Base-by-base conservation (phyloP, 2,888 invertebrate species). In the Argynnis bischoffii region DNA sequence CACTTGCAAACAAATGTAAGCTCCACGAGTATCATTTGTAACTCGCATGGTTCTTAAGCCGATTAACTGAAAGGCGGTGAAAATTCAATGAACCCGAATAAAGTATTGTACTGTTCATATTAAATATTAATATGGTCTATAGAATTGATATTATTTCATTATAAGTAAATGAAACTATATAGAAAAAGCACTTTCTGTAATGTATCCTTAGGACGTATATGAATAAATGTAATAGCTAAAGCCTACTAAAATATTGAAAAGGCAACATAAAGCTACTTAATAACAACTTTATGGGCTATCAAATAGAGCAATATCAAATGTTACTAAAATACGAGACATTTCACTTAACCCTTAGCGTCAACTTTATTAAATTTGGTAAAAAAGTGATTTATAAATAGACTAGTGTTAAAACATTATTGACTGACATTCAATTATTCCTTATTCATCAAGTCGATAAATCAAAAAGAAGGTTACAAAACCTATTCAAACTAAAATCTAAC, bases 1-100 rank as follows among this genome's bases (percentile, higher is more conserved):
- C 83, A 88, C 87, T 86, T 85, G 86, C 87, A 88, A 89, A 90
- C 90, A 89, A 90, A 89, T 90, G 87, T 89, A 90, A 89, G 87
- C 87, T 85, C 84, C 35, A 8, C n/a, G 60, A 66, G 66, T 86
- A 87, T 84, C 85, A 80, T 85, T 82, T 82, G 79, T 78, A 82
- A 81, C 71, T 70, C 84, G 79, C 78, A 74, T 75, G 80, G 80
- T 81, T 80, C 81, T 80, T 76, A 86, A 89, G 87, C 86, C 86
- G 86, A 87, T 90, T 88, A 86, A 81, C 86, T 85, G 85, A 85
- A 85, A 85, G 85, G 83, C 82, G 81, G 83, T 85, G 86, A 88
- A 89, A 88, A 85, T 86, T 86, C 87, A 87, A 90, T 89, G 85
- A 82, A 78, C 77, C 78, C 76, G 77, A 84, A 87, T 86, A 86